phyloP scores from a whole-genome alignment of 64 coral and sea anemone genomes.

The Exaiptasia diaphana region DNA sequence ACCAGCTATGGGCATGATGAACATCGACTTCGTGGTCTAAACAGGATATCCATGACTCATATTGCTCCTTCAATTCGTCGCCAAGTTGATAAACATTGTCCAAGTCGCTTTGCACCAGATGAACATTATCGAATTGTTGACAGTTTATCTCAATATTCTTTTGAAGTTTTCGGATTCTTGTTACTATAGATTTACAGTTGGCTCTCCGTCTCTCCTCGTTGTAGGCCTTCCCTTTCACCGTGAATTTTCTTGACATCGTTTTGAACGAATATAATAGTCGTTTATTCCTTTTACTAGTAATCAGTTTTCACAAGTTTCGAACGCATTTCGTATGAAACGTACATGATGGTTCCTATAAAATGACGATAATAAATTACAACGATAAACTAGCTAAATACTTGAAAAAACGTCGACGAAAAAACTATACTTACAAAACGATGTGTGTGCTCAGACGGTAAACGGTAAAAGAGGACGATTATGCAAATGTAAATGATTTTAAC shows the following conservation, averaged over 20 bases:
- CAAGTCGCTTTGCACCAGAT: not conserved
- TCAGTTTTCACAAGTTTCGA: too few species aligned
- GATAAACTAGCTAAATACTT: too few species aligned
- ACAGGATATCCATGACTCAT: not conserved
- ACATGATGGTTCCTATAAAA: too few species aligned
- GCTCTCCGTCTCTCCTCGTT: not conserved
- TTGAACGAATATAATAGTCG: not conserved
- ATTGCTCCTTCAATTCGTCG: not conserved
- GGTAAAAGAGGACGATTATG: too few species aligned
- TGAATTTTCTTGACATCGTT: slow-evolving; percentile 6
- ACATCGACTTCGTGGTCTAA: not conserved
- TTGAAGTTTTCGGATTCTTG: not conserved
- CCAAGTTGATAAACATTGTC: not conserved
- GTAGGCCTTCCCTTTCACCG: not conserved
- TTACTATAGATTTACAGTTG: not conserved
- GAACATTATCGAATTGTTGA: not conserved
- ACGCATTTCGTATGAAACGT: too few species aligned
- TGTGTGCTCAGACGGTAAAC: too few species aligned
- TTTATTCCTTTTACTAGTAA: not conserved
- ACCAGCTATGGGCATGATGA: not conserved
- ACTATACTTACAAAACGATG: too few species aligned
- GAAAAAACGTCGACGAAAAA: too few species aligned
- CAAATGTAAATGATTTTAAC: too few species aligned
- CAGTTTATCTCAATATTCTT: not conserved
- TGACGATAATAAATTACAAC: too few species aligned